Evolutionary conservation across 2,797 vertebrate genomes (phyloP), one percentile per base, ranked within the genome.

Genomic region (Moxostoma hubbsi): DNA sequence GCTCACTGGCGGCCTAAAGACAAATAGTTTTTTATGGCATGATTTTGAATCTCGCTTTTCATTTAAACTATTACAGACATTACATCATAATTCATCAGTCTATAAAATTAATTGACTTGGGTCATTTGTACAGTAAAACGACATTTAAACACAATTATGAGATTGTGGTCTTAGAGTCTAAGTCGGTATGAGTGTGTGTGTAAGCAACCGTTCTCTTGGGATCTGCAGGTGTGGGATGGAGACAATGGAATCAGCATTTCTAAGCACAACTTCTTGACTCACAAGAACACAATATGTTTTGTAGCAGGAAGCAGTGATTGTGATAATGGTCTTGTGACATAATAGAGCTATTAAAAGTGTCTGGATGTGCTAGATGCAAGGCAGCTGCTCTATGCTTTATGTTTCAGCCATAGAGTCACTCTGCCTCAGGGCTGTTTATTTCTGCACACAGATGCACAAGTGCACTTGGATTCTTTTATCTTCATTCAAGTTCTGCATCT

Each of bases 281-380:
- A 73, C 53, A 50, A 59, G 49, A 63, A 36, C 69, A 51, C 45
- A 49, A 36, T 64, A 53, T 59, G 67, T 64, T 72, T 65, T 79
- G 77, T 79, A 77, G 61, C 68, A 83, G 70, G 75, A 81, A 81
- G 53, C 72, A 57, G 74, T 62, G 63, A 73, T 73, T 75, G 77
- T 81, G 83, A 86, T 90, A 91, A 92, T 87, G 87, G 89, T 85
- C 82, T 69, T 80, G 84, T 89, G 83, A 89, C 89, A 91, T 89
- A 86, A 85, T 62, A 89, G 75, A 72, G 24, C 69, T 47, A 66
- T 85, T 81, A 73, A 72, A 79, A 58, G 71, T 70, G 75, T 83
- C 82, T 85, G 76, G 51, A 58, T 18, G 70, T 70, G 46, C 15
- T 49, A 36, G 36, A 36, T 36, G 36, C 36, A 4, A 50, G 55